A percentile compares a stretch with the other conserved stretches of the same genome.
These are phyloP conservation scores for Rhinoderma darwinii DNA, from an alignment of 2,113 vertebrate genomes.

Conservation along the genomic window DNA sequence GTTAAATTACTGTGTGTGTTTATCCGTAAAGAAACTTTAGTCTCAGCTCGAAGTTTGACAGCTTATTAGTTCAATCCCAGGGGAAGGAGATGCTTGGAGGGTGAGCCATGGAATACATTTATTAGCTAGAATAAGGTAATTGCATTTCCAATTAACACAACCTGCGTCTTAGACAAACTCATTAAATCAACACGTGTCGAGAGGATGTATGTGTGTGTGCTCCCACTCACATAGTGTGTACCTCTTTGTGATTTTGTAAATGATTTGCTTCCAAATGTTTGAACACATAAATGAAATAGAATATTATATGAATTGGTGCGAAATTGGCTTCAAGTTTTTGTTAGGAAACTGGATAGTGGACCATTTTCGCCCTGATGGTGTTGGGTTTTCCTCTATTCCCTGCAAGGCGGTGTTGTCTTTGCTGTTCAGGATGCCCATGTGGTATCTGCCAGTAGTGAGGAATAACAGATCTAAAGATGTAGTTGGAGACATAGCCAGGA, in stretches of 20 bases:
- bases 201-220: not conserved
- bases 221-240: not conserved
- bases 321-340: not conserved
- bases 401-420: no score
- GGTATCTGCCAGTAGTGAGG: no score
- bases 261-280: not conserved
- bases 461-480: no score
- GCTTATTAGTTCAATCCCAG: conserved; percentile 39
- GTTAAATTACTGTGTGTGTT: conserved; percentile 20
- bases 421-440: no score
- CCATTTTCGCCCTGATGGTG: no score
- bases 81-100: conserved; percentile 17
- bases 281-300: not conserved
- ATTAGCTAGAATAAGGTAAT: conserved; percentile 52
- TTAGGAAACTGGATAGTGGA: no score
- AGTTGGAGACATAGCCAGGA: no score
- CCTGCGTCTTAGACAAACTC: conserved; percentile 42
- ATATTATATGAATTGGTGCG: not conserved
- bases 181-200: conserved; percentile 42
- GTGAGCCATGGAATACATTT: conserved; percentile 33
- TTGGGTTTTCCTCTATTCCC: no score
- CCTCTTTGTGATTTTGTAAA: not conserved
- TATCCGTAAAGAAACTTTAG: not conserved
- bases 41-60: conserved; percentile 40
- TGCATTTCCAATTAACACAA: conserved; percentile 52